These are phyloP conservation scores for Enteromius radiatus DNA, from an alignment of 2,797 vertebrate genomes.

Conservation along the genomic window DNA sequence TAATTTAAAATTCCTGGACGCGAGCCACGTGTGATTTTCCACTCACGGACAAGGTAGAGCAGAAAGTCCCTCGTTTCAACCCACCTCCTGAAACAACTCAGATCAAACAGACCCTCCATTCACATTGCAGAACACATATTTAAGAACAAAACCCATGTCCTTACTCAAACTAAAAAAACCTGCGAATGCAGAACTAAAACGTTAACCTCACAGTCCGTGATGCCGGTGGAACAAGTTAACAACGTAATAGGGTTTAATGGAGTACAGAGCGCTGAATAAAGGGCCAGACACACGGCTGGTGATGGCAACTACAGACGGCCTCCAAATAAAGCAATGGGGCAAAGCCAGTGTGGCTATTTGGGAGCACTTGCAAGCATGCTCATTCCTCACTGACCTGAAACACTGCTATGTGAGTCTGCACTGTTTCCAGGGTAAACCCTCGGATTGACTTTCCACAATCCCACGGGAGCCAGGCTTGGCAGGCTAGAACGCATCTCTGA, in stretches of 20 bases:
- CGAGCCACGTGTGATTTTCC: constrained; percentile 46
- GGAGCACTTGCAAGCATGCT: constrained; percentile 55
- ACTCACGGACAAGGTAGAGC: constrained; percentile 46
- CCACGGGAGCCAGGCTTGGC: constrained; percentile 18
- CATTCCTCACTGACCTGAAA: constrained; percentile 68
- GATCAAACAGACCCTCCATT: constrained; percentile 23
- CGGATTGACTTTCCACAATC: constrained; percentile 48
- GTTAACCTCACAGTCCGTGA: constrained; percentile 54
- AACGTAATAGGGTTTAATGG: constrained; percentile 62
- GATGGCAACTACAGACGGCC: constrained; percentile 62
- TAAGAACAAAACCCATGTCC: constrained; percentile 14
- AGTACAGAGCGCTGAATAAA: constrained; percentile 60
- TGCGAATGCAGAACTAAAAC: constrained; percentile 12
- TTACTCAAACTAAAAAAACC: constrained; percentile 8
- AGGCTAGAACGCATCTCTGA: constrained; percentile 15
- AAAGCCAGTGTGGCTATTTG: constrained; percentile 55
- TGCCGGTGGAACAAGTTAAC: constrained; percentile 63
- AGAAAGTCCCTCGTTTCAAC: constrained; percentile 36
- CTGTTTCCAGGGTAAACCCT: constrained; percentile 51
- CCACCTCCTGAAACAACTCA: neutral
- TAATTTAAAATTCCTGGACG: constrained; percentile 68
- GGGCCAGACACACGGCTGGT: constrained; percentile 63
- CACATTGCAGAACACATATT: neutral
- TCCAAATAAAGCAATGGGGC: constrained; percentile 58
- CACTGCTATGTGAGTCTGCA: constrained; percentile 44